Evolutionary conservation across 2,797 vertebrate genomes (phyloP).

Genomic region (Chromobotia macracanthus): DNA sequence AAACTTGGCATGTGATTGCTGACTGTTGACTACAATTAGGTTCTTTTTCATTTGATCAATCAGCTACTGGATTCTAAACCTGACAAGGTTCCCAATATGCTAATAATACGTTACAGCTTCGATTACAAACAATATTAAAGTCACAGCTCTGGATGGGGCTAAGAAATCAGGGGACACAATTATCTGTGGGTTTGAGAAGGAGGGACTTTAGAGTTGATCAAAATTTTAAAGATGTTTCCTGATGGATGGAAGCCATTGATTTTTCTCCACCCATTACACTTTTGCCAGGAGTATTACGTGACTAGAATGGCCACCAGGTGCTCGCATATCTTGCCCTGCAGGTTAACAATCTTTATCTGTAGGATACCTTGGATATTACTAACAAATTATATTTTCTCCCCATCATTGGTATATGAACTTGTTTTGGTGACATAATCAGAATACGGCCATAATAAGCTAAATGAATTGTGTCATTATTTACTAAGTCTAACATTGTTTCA

Average conservation of each 20-base stretch:
- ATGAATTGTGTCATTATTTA: neutral
- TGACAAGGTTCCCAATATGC: conserved; percentile 32
- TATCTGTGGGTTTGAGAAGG: conserved; percentile 33
- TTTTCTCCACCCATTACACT: conserved; percentile 36
- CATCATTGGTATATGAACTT: neutral
- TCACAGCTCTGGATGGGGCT: conserved; percentile 12
- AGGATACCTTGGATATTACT: conserved; percentile 2
- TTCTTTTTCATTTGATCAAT: conserved; percentile 47
- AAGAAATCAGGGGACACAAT: conserved; percentile 43
- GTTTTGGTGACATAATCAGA: neutral
- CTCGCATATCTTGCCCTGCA: conserved; percentile 27
- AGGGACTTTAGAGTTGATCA: conserved; percentile 43
- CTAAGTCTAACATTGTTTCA: neutral
- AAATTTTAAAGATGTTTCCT: conserved; percentile 35
- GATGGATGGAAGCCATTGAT: conserved; percentile 45
- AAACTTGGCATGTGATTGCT: conserved; percentile 15
- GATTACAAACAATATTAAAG: conserved; percentile 37
- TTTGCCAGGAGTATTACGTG: conserved; percentile 34
- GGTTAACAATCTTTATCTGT: conserved; percentile 7
- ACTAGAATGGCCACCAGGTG: conserved; percentile 31
- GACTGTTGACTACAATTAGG: conserved; percentile 17
- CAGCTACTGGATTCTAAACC: conserved; percentile 26
- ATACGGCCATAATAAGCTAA: neutral
- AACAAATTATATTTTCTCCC: neutral
- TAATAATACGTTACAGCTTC: conserved; percentile 53